Percentiles rank a stretch among this genome's conserved stretches.
Conservation (phyloP, 2,113 vertebrate genomes). For the Nesoenas mayeri region DNA sequence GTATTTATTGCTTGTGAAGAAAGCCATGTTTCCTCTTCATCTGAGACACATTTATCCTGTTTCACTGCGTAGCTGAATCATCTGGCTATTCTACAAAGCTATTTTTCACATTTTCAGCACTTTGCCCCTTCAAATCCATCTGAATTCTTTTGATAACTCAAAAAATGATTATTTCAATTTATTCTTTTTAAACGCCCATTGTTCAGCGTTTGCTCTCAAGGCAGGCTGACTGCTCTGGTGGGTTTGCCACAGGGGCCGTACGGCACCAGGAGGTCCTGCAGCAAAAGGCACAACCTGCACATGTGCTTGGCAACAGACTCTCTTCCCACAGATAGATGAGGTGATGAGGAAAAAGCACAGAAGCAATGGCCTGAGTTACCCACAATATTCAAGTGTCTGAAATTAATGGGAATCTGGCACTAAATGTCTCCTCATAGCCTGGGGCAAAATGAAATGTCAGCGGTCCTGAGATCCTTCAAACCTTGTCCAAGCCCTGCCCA, state of each 20-base stretch:
- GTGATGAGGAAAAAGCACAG: neutral
- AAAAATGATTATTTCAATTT: neutral
- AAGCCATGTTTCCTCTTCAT: neutral
- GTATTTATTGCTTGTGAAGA: neutral
- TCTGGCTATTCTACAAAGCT: neutral
- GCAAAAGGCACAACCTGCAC: neutral
- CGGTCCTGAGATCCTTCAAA: neutral
- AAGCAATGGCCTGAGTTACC: neutral
- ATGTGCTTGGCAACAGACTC: neutral
- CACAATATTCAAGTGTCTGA: neutral
- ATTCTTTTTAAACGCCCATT: neutral
- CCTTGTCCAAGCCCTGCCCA: neutral
- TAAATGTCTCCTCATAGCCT: neutral
- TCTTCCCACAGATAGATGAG: neutral
- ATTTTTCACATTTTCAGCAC: neutral
- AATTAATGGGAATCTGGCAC: neutral
- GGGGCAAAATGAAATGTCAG: neutral
- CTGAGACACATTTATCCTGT: neutral
- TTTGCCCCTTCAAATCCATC: neutral
- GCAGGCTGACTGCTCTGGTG: neutral
- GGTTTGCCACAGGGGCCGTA: neutral
- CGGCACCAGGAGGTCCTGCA: neutral
- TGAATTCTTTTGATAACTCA: neutral
- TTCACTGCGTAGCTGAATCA: neutral
- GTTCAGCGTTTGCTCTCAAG: neutral